Base-by-base conservation (phyloP, 2,113 vertebrate genomes). In the Mirza zaza region DNA sequence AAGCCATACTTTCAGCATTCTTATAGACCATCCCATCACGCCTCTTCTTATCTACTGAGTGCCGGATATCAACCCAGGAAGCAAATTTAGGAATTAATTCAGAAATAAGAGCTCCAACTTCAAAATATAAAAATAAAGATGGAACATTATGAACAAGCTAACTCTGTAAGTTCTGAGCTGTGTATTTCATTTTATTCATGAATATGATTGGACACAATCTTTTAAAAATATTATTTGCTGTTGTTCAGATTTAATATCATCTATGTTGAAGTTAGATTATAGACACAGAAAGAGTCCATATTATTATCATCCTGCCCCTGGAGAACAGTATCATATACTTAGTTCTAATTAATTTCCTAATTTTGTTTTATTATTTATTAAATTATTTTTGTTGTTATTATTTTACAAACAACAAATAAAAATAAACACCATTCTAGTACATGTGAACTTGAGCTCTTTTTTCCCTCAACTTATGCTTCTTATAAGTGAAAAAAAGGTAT, bases 71-170 rank as follows among this genome's bases (percentile, higher is more conserved):
- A 96, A 89, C 42, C 63, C n/a, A 79, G 75, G 70, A 96, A 94
- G 29, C 71, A 97, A 95, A 96, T 95, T 96, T 83, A 83, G 79
- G 73, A 87, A 96, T 95, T 90, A 97, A 94, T 97, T 93, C 77
- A 97, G 68, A 91, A 97, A 93, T 67, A 95, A 94, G 93, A 80
- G 11, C 12, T 90, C 13, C 45, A 85, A 71, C 39, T 29, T 57
- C 21, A 32, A 70, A 93, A 92, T 90, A 96, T 50, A 75, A 90
- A 97, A 93, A 86, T 92, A 92, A 95, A 93, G 23, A 92, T 71
- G 57, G 42, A 96, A 93, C 48, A 95, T 85, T 91, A n/a, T 91
- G 86, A 96, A 75, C 57, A 82, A 80, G 80, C 42, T 94, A 91
- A 70, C 57, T 96, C 29, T 21, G 25, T 90, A 93, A 92, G 23